Base-by-base conservation (phyloP, 2,888 invertebrate genomes). In the Diarsia dahlii region DNA sequence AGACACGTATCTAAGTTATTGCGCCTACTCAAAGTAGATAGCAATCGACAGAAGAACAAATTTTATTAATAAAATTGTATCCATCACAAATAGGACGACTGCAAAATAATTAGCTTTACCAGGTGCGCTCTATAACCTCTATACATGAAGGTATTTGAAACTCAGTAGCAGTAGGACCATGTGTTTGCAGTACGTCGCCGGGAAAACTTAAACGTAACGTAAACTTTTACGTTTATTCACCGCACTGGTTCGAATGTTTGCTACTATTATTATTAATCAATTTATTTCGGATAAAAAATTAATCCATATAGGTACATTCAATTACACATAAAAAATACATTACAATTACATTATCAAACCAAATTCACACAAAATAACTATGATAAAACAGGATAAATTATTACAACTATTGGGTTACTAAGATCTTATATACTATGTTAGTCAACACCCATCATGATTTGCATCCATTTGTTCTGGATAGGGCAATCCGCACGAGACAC, bases 181-280 rank as follows among this genome's bases (percentile, higher is more conserved):
- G 28, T 81, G 84, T 64, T 78, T 68, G 54, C 70, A 68, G 54
- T 64, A 62, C 66, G 71, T 63, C 9, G 28, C 62, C 34, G n/a
- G 48, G 82, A 23, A 78, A 82, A 85, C 78, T 85, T 67, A 78
- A 84, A 78, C 80, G 39, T 66, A 73, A 74, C 73, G 39, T n/a
- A 52, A 83, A 75, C 74, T 82, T 82, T 64, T 58, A n/a, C 65
- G 71, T 82, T 76, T 60, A 76, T 73, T 54, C 54, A 62, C 80
- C 34, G 54, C 66, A 80, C 76, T 74, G 65, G 71, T 66, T 72
- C 13, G 15, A 65, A n/a, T 54, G 15, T 64, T 13, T 60, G 34
- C 18, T 50, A 65, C 20, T 64, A 54, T n/a, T n/a, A n/a, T n/a
- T n/a, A n/a, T n/a, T n/a, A n/a, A n/a, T n/a, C n/a, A n/a, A n/a